A percentile compares a stretch with the other conserved stretches of the same genome.
Evolutionary conservation across 2,113 vertebrate species (phyloP).

Genomic region (Crotalus tigris): DNA sequence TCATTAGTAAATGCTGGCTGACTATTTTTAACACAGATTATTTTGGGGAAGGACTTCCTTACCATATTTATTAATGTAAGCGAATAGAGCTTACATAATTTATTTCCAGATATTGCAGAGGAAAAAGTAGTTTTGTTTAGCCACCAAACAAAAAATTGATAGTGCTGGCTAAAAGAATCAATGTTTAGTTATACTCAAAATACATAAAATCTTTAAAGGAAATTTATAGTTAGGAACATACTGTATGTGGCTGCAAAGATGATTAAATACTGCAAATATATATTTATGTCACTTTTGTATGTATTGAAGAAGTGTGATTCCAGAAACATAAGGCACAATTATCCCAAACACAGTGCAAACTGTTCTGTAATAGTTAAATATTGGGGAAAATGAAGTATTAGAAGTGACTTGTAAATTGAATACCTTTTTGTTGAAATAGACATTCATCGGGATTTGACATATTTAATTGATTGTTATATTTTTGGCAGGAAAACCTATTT

Average conservation of each 20-base stretch:
- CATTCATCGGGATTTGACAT: neutral
- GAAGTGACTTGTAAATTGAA: neutral
- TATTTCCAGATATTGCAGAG: neutral
- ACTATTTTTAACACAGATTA: neutral
- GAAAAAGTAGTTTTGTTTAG: neutral
- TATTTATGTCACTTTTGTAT: neutral
- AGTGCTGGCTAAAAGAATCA: neutral
- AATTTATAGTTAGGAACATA: neutral
- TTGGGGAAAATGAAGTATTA: neutral
- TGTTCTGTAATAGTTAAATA: neutral
- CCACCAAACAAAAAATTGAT: neutral
- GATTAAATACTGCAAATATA: neutral
- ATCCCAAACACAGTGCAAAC: neutral
- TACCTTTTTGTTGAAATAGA: neutral
- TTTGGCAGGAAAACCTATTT: conserved; percentile 61
- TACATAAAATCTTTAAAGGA: neutral
- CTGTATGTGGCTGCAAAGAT: too few relatives aligned
- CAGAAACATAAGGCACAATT: neutral
- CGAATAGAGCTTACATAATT: neutral
- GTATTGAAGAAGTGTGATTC: neutral
- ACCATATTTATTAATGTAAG: neutral
- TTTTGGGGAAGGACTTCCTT: neutral
- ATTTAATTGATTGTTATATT: conserved; percentile 1
- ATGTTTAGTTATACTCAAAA: neutral
- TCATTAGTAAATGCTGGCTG: neutral